Evolutionary conservation across 2,113 vertebrate genomes (phyloP), one percentile per base, ranked within the genome.

Genomic region (Tapirus terrestris): DNA sequence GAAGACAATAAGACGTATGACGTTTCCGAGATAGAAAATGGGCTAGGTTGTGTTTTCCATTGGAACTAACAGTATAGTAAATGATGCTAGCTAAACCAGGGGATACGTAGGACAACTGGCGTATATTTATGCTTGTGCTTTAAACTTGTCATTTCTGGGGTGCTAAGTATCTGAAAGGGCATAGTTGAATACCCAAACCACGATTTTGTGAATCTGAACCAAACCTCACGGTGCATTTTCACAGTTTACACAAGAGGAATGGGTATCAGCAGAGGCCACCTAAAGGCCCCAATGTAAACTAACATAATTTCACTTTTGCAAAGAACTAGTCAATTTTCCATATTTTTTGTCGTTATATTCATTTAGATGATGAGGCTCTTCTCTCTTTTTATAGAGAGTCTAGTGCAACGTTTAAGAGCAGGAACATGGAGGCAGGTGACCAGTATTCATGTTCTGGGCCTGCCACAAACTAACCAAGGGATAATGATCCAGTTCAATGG

Each of bases 401-500:
- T 33, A 53, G 2, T 3, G 2, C 0, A 2, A n/a, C 11, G 2
- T 68, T 76, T 88, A 91, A 81, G 13, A 84, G 48, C 48, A 75
- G 81, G 51, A 33, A 83, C 7, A 39, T 1, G 11, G 25, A 39
- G 43, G 4, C 11, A 48, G 33, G 27, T 0, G 7, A 58, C n/a
- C n/a, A 12, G 48, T 29, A 21, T 79, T 70, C 33, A 36, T 1
- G 16, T 33, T 79, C 29, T 48, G 51, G 51, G 6, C 20, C 43
- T 45, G 33, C 45, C 17, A 53, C 16, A 31, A 87, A 72, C 63
- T 77, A 79, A 83, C 61, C 58, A 75, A 93, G 70, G 56, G 83
- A 61, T 70, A 96, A 92, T 2, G 29, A 72, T 60, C 56, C 73
- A 84, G 68, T 60, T 95, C 87, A 86, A 92, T 48, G 79, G 56